phyloP scores from a whole-genome alignment of 2,888 invertebrate genomes.

The Junonia oenone region DNA sequence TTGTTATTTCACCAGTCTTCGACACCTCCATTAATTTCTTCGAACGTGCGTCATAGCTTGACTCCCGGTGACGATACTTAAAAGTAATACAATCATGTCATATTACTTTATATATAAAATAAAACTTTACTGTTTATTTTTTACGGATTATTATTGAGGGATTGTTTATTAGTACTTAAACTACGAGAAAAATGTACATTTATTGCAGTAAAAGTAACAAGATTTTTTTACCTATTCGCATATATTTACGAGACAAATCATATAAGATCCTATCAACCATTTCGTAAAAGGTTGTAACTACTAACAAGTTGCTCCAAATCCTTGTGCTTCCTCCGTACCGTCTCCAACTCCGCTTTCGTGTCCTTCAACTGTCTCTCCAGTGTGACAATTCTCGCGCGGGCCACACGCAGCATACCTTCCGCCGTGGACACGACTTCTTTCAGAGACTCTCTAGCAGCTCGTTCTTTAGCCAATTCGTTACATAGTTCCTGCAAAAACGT shows the following conservation, averaged over 20 bases:
- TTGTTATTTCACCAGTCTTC: constrained; percentile 64
- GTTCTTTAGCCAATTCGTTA: constrained; percentile 59
- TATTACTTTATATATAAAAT: too few relatives aligned
- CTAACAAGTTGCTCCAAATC: constrained; percentile 68
- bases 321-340: constrained; percentile 55
- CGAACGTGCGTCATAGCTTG: constrained; percentile 58
- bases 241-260: too few relatives aligned
- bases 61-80: constrained; percentile 63
- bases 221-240: too few relatives aligned
- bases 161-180: too few relatives aligned
- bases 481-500: constrained; percentile 40
- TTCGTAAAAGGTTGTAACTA: neutral
- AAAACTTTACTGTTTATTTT: too few relatives aligned
- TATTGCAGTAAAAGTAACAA: too few relatives aligned
- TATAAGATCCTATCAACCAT: neutral
- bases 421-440: constrained; percentile 60
- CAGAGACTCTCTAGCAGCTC: constrained; percentile 53
- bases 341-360: constrained; percentile 50
- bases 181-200: too few relatives aligned
- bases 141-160: too few relatives aligned
- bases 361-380: constrained; percentile 64
- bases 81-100: neutral
- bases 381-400: constrained; percentile 56
- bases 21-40: constrained; percentile 62
- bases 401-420: constrained; percentile 64